phyloP scores from a whole-genome alignment of 2,888 invertebrate species.

The Agriotes lineatus region DNA sequence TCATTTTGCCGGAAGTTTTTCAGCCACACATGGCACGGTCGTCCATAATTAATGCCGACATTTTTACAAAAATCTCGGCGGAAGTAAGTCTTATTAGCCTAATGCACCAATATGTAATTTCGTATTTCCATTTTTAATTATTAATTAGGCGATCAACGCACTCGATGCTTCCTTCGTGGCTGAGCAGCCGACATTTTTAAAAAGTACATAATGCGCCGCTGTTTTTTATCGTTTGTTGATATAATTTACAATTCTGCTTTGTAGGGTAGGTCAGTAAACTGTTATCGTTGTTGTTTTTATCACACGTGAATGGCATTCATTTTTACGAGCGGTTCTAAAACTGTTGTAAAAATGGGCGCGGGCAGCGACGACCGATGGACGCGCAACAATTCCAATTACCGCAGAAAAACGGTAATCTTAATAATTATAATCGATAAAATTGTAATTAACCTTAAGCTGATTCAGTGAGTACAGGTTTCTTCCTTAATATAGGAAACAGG shows the following conservation, averaged over 20 bases:
- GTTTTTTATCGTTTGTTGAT: constrained; percentile 43
- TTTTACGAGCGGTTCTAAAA: constrained; percentile 48
- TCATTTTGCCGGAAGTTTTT: too few species aligned
- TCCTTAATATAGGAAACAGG: constrained; percentile 28
- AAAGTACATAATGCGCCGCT: constrained; percentile 19
- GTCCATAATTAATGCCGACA: too few species aligned
- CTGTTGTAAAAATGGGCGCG: constrained; percentile 14
- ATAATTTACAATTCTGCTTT: constrained; percentile 46
- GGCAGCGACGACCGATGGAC: not conserved
- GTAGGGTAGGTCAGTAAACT: constrained; percentile 64
- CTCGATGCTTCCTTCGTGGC: not conserved
- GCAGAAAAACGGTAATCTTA: not conserved
- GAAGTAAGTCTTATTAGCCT: constrained; percentile 8
- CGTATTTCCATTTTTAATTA: not conserved
- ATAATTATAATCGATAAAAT: constrained; percentile 23
- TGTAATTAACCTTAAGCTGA: constrained; percentile 23
- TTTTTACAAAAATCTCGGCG: not conserved
- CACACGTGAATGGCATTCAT: constrained; percentile 47
- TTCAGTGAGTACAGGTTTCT: constrained; percentile 16
- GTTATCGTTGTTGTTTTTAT: constrained; percentile 61
- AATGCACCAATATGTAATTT: not conserved
- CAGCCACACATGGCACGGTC: too few species aligned
- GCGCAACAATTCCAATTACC: not conserved
- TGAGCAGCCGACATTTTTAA: constrained; percentile 24
- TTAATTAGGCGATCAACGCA: not conserved